Conservation (phyloP, 2,888 invertebrate species). For the Spilosoma lubricipeda region DNA sequence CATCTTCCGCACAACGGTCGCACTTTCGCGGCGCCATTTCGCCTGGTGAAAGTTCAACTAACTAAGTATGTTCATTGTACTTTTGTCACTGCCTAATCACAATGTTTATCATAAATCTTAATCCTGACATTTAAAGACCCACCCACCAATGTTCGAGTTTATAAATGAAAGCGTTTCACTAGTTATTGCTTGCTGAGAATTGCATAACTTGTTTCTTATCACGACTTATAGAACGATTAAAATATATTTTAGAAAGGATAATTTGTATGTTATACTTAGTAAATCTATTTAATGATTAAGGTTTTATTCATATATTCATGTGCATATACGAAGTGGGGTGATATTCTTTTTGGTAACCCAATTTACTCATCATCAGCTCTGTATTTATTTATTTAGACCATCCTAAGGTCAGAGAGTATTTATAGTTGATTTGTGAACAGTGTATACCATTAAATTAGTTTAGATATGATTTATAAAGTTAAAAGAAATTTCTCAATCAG, state of each 20-base stretch:
- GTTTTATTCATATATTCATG: neutral
- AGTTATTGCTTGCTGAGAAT: conserved; percentile 58
- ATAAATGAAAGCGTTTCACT: conserved; percentile 72
- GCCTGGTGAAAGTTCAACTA: conserved; percentile 78
- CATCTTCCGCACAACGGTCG: conserved; percentile 60
- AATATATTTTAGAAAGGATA: conserved; percentile 55
- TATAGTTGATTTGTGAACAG: neutral
- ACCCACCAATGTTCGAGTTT: conserved; percentile 68
- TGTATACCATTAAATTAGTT: neutral
- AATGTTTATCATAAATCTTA: conserved; percentile 76
- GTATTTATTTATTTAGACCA: neutral
- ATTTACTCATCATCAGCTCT: neutral
- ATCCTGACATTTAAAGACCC: conserved; percentile 72
- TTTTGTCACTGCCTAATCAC: conserved; percentile 80
- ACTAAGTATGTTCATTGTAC: conserved; percentile 71
- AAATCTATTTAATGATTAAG: neutral
- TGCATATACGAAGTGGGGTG: neutral
- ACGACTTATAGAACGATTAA: conserved; percentile 51
- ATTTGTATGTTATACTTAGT: neutral
- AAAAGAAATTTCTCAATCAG: neutral
- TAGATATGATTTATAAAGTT: neutral
- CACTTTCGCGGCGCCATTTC: conserved; percentile 78
- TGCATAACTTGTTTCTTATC: conserved; percentile 56
- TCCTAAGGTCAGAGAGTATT: neutral
- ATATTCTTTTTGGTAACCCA: neutral